Conservation (phyloP, 2,888 invertebrate species). For the Noctua janthe region DNA sequence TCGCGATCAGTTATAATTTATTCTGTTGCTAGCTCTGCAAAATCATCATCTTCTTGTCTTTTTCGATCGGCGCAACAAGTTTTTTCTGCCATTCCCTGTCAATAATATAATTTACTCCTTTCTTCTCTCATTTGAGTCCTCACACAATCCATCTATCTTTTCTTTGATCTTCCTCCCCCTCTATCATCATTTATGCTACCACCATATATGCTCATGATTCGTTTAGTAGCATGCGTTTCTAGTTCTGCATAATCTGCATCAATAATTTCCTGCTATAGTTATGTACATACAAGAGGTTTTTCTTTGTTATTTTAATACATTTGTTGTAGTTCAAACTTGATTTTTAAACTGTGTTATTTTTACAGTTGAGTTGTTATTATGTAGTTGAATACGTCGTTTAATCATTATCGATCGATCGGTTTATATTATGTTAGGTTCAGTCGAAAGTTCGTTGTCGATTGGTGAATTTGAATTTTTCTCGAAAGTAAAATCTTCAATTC, state of each 20-base stretch:
- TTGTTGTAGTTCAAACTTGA: neutral
- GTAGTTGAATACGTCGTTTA: neutral
- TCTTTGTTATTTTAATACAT: neutral
- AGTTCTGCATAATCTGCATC: neutral
- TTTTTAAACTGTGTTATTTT: neutral
- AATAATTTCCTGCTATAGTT: neutral
- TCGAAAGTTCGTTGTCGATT: neutral
- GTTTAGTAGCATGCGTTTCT: neutral
- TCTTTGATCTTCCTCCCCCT: neutral
- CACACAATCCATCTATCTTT: neutral
- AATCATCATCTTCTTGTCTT: neutral
- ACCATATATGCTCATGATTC: neutral
- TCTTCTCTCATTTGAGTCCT: neutral
- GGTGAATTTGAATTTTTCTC: neutral
- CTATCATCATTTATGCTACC: neutral
- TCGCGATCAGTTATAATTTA: slow-evolving; percentile 8
- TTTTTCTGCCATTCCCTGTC: neutral
- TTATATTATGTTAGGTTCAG: neutral
- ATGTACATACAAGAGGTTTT: neutral
- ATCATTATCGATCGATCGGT: neutral
- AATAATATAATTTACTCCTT: neutral
- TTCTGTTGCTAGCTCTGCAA: neutral
- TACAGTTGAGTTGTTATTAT: neutral
- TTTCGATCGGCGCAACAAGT: neutral
- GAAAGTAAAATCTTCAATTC: neutral